A percentile compares a stretch with the other conserved stretches of the same genome.
Evolutionary conservation across 1,140 invertebrate genomes (phyloP).

Genomic region (Chelonus insularis): DNA sequence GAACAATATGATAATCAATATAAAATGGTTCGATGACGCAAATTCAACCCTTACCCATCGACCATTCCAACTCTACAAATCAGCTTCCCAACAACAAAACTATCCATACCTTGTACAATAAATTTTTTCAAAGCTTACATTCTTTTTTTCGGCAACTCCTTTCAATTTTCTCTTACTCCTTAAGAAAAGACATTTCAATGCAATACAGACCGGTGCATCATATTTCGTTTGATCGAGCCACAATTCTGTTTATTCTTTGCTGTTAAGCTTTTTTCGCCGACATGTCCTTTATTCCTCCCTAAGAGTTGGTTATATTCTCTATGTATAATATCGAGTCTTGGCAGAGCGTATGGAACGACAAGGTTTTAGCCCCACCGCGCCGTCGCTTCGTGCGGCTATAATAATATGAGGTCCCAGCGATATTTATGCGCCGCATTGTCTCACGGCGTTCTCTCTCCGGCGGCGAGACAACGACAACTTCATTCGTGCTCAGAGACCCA

Average conservation of each 20-base stretch:
- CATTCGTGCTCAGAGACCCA: constrained; percentile 40
- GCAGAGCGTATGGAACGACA: not conserved
- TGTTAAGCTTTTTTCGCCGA: not conserved
- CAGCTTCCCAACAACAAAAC: no score
- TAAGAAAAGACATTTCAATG: constrained; percentile 6
- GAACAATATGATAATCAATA: no score
- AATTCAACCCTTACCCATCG: no score
- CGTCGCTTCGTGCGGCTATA: constrained; percentile 12
- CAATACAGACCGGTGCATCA: not conserved
- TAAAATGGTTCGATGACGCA: no score
- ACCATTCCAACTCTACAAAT: no score
- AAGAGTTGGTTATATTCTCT: not conserved
- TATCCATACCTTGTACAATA: no score
- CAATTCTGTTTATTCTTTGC: not conserved
- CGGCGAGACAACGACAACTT: constrained; percentile 53
- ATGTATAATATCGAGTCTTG: not conserved
- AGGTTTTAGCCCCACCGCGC: not conserved
- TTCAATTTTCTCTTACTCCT: not conserved
- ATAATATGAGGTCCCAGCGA: constrained; percentile 33
- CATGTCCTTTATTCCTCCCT: not conserved
- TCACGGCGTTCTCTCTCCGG: constrained; percentile 34
- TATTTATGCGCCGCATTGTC: constrained; percentile 58
- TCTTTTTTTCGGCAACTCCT: not conserved
- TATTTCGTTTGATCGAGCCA: constrained; percentile 9
- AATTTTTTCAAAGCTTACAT: no score